Conservation (phyloP, 2,888 invertebrate genomes). For the Troides helena region DNA sequence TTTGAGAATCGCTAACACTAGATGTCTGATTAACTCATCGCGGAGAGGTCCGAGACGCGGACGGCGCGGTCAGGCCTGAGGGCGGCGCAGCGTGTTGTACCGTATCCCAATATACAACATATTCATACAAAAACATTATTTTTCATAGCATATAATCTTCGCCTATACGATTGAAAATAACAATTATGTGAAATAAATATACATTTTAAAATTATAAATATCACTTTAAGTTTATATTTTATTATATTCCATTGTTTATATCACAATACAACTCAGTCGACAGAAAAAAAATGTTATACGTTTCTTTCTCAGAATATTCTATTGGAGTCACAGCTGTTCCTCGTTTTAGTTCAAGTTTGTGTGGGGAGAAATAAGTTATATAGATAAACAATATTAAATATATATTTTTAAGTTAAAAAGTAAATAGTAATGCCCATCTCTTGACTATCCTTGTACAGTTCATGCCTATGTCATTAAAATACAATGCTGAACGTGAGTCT, state of each 20-base stretch:
- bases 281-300: too few species aligned
- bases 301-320: too few species aligned
- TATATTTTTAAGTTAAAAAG: background rate
- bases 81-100: conserved; percentile 33
- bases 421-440: background rate
- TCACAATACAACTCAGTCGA: too few species aligned
- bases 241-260: too few species aligned
- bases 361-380: too few species aligned
- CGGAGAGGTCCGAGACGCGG: conserved; percentile 23
- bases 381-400: background rate
- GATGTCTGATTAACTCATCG: conserved; percentile 74
- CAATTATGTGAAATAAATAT: too few species aligned
- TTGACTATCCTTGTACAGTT: background rate
- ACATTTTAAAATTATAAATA: too few species aligned
- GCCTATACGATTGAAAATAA: background rate
- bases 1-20: conserved; percentile 52
- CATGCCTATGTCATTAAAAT: conserved; percentile 22
- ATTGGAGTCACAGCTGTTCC: too few species aligned
- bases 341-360: too few species aligned
- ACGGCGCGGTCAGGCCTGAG: conserved; percentile 38
- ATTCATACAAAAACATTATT: conserved; percentile 11
- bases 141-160: background rate
- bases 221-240: too few species aligned
- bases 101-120: conserved; percentile 16
- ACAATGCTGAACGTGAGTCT: conserved; percentile 19